Evolutionary conservation across 1,140 invertebrate genomes (phyloP), one percentile per base, ranked within the genome.

Genomic region (Philaenus spumarius): DNA sequence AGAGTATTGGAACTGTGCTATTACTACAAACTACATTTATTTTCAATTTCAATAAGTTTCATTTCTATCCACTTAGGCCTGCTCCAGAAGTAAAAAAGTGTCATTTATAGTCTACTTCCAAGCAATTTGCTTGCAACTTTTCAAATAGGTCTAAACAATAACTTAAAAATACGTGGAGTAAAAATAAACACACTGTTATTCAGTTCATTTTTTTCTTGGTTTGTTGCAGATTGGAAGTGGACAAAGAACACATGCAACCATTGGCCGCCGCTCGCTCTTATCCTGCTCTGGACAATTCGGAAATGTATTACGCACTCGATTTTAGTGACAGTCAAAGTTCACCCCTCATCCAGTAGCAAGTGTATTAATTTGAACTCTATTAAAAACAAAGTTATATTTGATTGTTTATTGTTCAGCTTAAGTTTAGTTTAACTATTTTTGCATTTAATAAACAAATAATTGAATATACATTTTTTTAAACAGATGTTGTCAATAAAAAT

Each of bases 261-360:
- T 23, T 65, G 19, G 55, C 63, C 0, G 34, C 58, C n/a, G 46
- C 42, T 35, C 57, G 65, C 20, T 35, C 62, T 1, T 64, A 67
- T 26, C 73, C 78, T 26, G 71, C 77, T 42, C 69, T 83, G 63
- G 82, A 83, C 68, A 80, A 80, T 67, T 77, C 81, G 26, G 83
- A 85, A 60, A 82, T 85, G 81, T 85, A 84, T 71, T 85, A 83
- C 73, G 83, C 82, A 24, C 75, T 85, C 59, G 83, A 85, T 71
- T 83, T 85, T 73, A 83, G 81, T 67, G 82, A 84, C 72, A 83
- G 80, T 64, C 83, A 84, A 70, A 81, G 78, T 66, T 83, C 82
- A 19, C 83, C 83, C 5, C 75, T 85, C 62, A 85, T 85, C 65
- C 82, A 84, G 77, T 84, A 80, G 76, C 46, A 34, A 12, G 12